These are phyloP conservation scores for Haplochromis burtoni DNA, from an alignment of 2,113 vertebrate genomes.

Conservation along the genomic window DNA sequence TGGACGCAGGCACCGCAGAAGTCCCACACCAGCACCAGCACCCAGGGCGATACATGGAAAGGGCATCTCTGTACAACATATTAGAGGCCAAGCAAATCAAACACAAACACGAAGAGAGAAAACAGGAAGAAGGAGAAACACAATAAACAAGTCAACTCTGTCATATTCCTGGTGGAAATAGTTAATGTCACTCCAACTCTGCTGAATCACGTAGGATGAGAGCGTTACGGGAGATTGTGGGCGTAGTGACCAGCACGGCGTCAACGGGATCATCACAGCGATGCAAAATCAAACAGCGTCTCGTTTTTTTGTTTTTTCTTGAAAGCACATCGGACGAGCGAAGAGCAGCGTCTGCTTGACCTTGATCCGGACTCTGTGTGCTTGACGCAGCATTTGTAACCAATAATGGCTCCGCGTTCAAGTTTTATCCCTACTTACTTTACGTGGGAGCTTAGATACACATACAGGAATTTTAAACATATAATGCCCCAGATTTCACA, in stretches of 20 bases:
- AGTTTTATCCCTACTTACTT: not conserved
- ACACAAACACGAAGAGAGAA: slow-evolving; percentile 38
- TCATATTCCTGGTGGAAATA: slow-evolving; percentile 35
- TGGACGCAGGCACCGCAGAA: not conserved
- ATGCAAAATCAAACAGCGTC: slow-evolving; percentile 13
- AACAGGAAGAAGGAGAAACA: slow-evolving; percentile 16
- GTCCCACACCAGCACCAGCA: slow-evolving; percentile 14
- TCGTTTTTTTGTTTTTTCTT: not conserved
- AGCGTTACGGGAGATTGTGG: slow-evolving; percentile 1
- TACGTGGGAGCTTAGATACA: not conserved
- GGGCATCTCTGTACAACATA: slow-evolving; percentile 43
- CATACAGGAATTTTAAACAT: slow-evolving; percentile 48
- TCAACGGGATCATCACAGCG: not conserved
- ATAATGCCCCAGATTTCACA: slow-evolving; percentile 58
- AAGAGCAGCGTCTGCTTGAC: not conserved
- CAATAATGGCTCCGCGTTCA: not conserved
- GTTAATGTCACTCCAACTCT: slow-evolving; percentile 45
- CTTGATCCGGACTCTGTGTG: not conserved
- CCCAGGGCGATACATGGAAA: slow-evolving; percentile 24
- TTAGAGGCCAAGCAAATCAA: slow-evolving; percentile 35
- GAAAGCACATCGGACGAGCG: not conserved
- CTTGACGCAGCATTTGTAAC: not conserved
- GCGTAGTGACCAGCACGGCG: not conserved
- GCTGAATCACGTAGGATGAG: slow-evolving; percentile 30
- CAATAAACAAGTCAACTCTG: slow-evolving; percentile 44